Evolutionary conservation across 2,797 vertebrate genomes (phyloP), one percentile per base, ranked within the genome.

Genomic region (Macropodus opercularis): DNA sequence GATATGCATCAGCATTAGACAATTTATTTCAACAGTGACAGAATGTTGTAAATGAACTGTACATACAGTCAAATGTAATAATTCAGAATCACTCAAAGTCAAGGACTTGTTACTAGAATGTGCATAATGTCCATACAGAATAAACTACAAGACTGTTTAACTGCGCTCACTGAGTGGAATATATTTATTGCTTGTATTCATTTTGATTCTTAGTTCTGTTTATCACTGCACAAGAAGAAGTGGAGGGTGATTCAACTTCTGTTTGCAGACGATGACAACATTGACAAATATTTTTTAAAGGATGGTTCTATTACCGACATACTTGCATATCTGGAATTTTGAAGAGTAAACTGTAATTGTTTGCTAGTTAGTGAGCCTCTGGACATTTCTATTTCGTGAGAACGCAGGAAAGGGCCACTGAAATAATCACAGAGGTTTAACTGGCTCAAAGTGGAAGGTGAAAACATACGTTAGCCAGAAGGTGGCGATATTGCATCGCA

Each of bases 91-190:
- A 58, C 21, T 74, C 69, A 69, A 39, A 58, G 71, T 74, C 54
- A 73, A 56, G 57, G 65, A 40, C 73, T 71, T 79, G 58, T 79
- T 69, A 54, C 50, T 69, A 71, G 38, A 63, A 50, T 61, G 61
- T 75, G 57, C 18, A 77, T 61, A 52, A 70, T 65, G 60, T 74
- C 48, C 43, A 63, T 46, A 72, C 26, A 73, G 69, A 89, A 84
- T 88, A 85, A 88, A 89, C 51, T 39, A 41, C 43, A 55, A 57
- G 61, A 79, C 70, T 85, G 72, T 80, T 80, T 61, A 73, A 72
- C 49, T 39, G 31, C 23, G 15, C 9, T 3, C 14, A 6, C 44
- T 49, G 39, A 44, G 26, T 77, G 38, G 11, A 46, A 10, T 51
- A 15, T 13, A 60, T 60, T 54, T 6, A 14, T 13, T 7, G 13